Evolutionary conservation across 2,888 invertebrate genomes (phyloP), one percentile per base, ranked within the genome.

Genomic region (Chesias legatella): DNA sequence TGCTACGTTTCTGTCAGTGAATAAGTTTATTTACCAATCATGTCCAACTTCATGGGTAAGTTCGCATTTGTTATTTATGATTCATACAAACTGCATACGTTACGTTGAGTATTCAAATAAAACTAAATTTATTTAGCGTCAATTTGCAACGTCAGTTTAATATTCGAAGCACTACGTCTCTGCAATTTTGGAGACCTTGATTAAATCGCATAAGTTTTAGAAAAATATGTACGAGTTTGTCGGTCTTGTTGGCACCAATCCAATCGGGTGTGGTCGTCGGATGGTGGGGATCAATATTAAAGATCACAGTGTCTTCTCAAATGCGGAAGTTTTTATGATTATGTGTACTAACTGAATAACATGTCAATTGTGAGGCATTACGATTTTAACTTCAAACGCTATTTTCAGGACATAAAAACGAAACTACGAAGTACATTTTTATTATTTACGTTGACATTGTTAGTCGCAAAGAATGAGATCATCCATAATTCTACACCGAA

Each of bases 11-110:
- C 41, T 53, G 51, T 58, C 51, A 48, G 60, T 63, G 67, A 64
- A 49, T 58, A 66, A 63, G 56, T 60, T 63, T 55, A 48, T 48
- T 24, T 39, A 50, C 46, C 34, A 64, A 79, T 56, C 73, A 86
- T 86, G 85, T 67, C 84, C 53, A 82, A 85, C 68, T 56, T 83
- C 52, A 68, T 86, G 68, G 86, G 86, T 86, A 54, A 83, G 85
- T 79, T 33, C 39, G 39, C 29, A 24, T 47, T 46, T 49, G 33
- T 33, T 32, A 33, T 32, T 34, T 40, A 21, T 48, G 5, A 17
- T 17, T n/a, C n/a, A n/a, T n/a, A n/a, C n/a, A n/a, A n/a, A n/a
- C n/a, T n/a, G n/a, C n/a, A n/a, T n/a, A n/a, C n/a, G n/a, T n/a
- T n/a, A n/a, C n/a, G n/a, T n/a, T n/a, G n/a, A n/a, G n/a, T n/a